A percentile compares a stretch with the other conserved stretches of the same genome.
phyloP scores from a whole-genome alignment of 2,113 vertebrate genomes.

The Poecilia latipinna region DNA sequence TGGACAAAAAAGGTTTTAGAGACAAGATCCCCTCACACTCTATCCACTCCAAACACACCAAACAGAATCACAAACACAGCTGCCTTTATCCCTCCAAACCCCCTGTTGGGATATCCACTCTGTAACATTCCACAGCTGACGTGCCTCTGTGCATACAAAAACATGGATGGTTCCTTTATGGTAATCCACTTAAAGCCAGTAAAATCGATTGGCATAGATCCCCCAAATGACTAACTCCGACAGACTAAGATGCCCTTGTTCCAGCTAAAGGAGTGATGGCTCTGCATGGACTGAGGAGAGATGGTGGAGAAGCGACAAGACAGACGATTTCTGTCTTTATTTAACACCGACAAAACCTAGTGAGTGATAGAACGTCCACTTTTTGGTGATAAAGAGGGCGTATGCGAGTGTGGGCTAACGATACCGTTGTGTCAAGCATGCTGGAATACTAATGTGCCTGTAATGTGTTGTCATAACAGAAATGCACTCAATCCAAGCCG shows the following conservation, averaged over 20 bases:
- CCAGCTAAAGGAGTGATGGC: conserved; percentile 49
- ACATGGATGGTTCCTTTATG: conserved; percentile 51
- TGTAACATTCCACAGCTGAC: conserved; percentile 35
- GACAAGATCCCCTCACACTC: conserved; percentile 33
- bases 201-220: conserved; percentile 53
- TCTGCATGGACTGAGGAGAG: conserved; percentile 26
- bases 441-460: conserved; percentile 64
- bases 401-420: conserved; percentile 58
- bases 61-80: conserved; percentile 46
- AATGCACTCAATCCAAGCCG: conserved; percentile 40
- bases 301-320: conserved; percentile 16
- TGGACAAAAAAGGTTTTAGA: conserved; percentile 42
- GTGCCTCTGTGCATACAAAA: conserved; percentile 50
- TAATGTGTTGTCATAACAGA: conserved; percentile 57
- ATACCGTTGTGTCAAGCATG: conserved; percentile 61
- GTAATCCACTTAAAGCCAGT: conserved; percentile 64
- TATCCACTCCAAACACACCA: conserved; percentile 11
- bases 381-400: conserved; percentile 54
- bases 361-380: conserved; percentile 51
- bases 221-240: conserved; percentile 55
- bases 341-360: conserved; percentile 29
- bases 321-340: conserved; percentile 36
- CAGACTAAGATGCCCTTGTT: conserved; percentile 59
- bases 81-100: conserved; percentile 1
- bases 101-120: conserved; percentile 38